Evolutionary conservation across 2,888 invertebrate species (phyloP).

Genomic region (Tridacna gigas): DNA sequence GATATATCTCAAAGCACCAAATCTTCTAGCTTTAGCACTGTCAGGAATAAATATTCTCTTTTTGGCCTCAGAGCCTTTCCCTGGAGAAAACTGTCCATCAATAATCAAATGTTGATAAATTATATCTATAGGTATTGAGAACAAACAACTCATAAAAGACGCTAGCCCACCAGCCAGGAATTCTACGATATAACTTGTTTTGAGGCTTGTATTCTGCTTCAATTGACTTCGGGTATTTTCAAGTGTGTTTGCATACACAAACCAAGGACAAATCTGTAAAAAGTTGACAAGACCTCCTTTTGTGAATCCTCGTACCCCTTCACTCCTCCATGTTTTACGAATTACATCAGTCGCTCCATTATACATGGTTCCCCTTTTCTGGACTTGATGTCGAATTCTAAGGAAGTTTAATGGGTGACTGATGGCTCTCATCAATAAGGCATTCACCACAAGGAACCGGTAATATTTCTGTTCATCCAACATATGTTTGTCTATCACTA

Average conservation of each 20-base stretch:
- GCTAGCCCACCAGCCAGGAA: conserved; percentile 94
- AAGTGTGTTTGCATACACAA: conserved; percentile 94
- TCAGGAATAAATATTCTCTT: conserved; percentile 66
- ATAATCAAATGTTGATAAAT: conserved; percentile 99
- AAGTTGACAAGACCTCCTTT: conserved; percentile 98
- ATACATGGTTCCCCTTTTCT: conserved; percentile 88
- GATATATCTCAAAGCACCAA: conserved; percentile 86
- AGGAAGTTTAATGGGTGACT: conserved; percentile 97
- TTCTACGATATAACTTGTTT: conserved; percentile 86
- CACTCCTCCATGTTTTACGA: conserved; percentile 92
- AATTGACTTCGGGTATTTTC: conserved; percentile 94
- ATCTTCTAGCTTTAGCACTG: conserved; percentile 55
- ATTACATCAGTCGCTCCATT: conserved; percentile 93
- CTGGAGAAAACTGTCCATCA: conserved; percentile 84
- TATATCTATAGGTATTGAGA: conserved; percentile 98
- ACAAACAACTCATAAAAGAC: conserved; percentile 96
- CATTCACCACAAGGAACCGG: conserved; percentile 95
- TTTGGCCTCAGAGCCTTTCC: conserved; percentile 46
- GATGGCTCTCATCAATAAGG: conserved; percentile 90
- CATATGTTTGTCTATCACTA: conserved; percentile 98
- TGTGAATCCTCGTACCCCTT: conserved; percentile 93
- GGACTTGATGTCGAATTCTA: conserved; percentile 94
- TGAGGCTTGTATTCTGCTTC: conserved; percentile 87
- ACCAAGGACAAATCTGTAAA: conserved; percentile 87
- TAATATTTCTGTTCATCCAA: conserved; percentile 98